phyloP scores from a whole-genome alignment of 2,888 invertebrate species.

The Notodonta dromedarius region DNA sequence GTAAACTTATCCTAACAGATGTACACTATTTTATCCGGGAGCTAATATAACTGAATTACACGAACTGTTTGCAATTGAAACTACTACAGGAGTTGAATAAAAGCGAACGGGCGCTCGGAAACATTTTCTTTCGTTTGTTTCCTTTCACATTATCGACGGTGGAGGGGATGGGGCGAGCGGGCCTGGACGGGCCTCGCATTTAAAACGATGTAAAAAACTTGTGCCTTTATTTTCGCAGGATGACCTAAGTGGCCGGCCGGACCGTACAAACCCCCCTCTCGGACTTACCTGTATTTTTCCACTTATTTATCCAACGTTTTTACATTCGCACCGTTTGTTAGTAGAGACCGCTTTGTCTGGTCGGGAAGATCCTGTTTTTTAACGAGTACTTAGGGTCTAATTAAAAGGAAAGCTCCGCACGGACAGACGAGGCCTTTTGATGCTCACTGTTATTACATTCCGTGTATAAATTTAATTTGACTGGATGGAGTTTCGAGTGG shows the following conservation, averaged over 20 bases:
- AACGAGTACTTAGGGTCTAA: slow-evolving; percentile 83
- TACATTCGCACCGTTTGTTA: slow-evolving; percentile 81
- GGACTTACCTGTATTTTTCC: slow-evolving; percentile 84
- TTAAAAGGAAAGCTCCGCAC: slow-evolving; percentile 81
- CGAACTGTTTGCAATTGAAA: slow-evolving; percentile 82
- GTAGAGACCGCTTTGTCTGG: slow-evolving; percentile 79
- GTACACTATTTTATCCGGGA: slow-evolving; percentile 50
- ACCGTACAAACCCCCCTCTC: slow-evolving; percentile 79
- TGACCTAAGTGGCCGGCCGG: slow-evolving; percentile 84
- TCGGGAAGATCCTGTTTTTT: slow-evolving; percentile 82
- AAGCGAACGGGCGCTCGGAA: slow-evolving; percentile 75
- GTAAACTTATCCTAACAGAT: slow-evolving; percentile 51
- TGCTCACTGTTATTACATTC: slow-evolving; percentile 80
- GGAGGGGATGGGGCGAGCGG: slow-evolving; percentile 71
- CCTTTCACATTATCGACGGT: slow-evolving; percentile 78
- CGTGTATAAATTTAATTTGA: slow-evolving; percentile 81
- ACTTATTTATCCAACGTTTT: slow-evolving; percentile 83
- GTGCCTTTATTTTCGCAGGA: slow-evolving; percentile 81
- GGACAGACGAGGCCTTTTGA: slow-evolving; percentile 82
- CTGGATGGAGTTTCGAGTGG: slow-evolving; percentile 77
- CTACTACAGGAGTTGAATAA: slow-evolving; percentile 76
- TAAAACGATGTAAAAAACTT: slow-evolving; percentile 83
- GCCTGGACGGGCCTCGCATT: slow-evolving; percentile 77
- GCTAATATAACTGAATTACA: slow-evolving; percentile 79
- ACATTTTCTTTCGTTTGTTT: slow-evolving; percentile 83